Evolutionary conservation across 2,113 vertebrate genomes (phyloP), one percentile per base, ranked within the genome.

Genomic region (Misgurnus mizolepis): DNA sequence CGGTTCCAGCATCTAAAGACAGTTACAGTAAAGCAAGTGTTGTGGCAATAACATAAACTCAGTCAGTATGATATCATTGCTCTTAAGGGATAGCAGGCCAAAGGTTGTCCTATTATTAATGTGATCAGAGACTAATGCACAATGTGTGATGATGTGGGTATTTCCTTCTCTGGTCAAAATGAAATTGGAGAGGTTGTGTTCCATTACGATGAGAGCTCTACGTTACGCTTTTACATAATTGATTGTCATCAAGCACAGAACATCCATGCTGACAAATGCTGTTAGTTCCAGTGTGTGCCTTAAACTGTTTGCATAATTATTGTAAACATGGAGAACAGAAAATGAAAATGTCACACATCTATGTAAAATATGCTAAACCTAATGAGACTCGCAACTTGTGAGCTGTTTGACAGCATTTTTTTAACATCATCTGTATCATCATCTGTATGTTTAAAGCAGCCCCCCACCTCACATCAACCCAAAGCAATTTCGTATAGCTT

Each of bases 181-280:
- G 80, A 66, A 72, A 86, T 68, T 22, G 17, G 82, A 86, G 67
- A 65, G 7, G 18, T 45, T 39, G 64, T 61, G 77, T 84, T 86
- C 85, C 85, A 84, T 86, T 75, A 84, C 72, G 41, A 40, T 43
- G 4, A 56, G 53, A 80, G 83, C 64, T 49, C 74, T 72, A 12
- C 34, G 43, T 76, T 82, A 67, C 74, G 10, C 49, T 41, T 58
- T 15, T 71, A 56, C 80, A 86, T 86, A 40, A 84, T 84, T 80
- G 22, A 86, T 82, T 76, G 45, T 12, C 64, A 45, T 56, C 60
- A 56, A 76, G 73, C 41, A 12, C 4, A 1, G 34, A 8, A 76
- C 61, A 76, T 76, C 12, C 15, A 39, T 67, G 56, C 58, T 79
- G 61, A 79, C 66, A 67, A 74, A 76, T 55, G 62, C 49, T 45